Evolutionary conservation across 1,140 invertebrate species (phyloP), one percentile per base, ranked within the genome.

Genomic region (Calosoma granatense): DNA sequence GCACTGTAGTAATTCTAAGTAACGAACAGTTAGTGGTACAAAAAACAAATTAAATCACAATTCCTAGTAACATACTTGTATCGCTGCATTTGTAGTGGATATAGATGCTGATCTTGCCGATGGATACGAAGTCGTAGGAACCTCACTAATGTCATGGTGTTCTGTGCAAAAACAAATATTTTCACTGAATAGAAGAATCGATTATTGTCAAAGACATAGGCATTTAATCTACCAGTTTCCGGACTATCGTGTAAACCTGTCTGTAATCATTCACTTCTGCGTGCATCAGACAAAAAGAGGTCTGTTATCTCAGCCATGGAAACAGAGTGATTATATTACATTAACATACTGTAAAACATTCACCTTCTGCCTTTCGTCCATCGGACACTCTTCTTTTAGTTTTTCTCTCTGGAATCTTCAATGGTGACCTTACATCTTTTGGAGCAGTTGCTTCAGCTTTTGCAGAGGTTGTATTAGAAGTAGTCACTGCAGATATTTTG

Each of bases 1-100:
- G 61, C 66, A 0, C 64, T 60, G 65, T 74, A 76, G 57, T 75
- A 76, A 63, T 69, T 75, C 72, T 78, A 57, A 21, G 71, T 68
- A 14, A 51, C 51, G 23, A 53, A 22, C 36, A 56, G 22, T 11
- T 22, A 15, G 36, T 15, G 20, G 2, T 41, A 43, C 30, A 55
- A 15, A 14, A 20, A 54, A 4, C 12, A 12, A 2, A 47, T 56
- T 14, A 20, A 30, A 2, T 2, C 21, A 19, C 22, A 20, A 22
- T 12, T 54, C 20, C 9, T 22, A 54, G 4, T 12, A 51, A 14
- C 2, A 53, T 56, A 65, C 60, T 53, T 62, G 63, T 43, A 63
- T 26, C 9, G 63, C 59, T 14, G 63, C 61, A 57, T 60, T 61
- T 2, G 66, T 62, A 20, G 65, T 65, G 20, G 67, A 66, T 20